Evolutionary conservation across 2,888 invertebrate genomes (phyloP), one percentile per base, ranked within the genome.

Genomic region (Acleris emargana): DNA sequence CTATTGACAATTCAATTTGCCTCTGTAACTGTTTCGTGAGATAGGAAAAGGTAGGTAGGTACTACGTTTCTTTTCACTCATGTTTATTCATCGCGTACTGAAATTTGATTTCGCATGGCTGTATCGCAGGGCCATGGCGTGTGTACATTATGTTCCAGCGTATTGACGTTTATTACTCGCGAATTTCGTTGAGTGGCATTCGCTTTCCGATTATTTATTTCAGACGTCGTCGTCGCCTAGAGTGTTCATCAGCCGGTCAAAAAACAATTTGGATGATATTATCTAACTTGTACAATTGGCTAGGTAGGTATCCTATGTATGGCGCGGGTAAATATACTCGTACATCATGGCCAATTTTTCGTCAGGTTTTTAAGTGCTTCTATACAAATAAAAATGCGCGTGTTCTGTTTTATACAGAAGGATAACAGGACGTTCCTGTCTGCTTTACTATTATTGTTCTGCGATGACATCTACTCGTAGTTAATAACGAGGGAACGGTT

Each of bases 401-500:
- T 13, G 1, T 11, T 38, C 4, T 13, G 4, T 38, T 1, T 13
- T 13, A 38, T 38, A 32, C 32, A 32, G 32, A 49, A 18, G 20
- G 9, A 7, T 47, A 17, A 49, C 11, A 17, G 3, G 2, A 9
- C 49, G 2, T 9, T 9, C 5, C 5, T 7, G 11, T 20, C 49
- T 38, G 13, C 38, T 38, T 38, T 13, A 38, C 38, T 38, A 38
- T 38, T 38, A 38, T 38, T 38, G 13, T 22, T 43, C 22, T 60
- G 61, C 62, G 51, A 43, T 25, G 43, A 61, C 17, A 17, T 28
- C 43, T 49, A 16, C 42, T 53, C 47, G 64, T 72, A 73, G 74
- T 72, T 82, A 80, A 79, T 83, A 83, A 84, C 80, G 80, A 77
- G 76, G 78, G 78, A 76, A 77, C 80, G 77, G 79, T 83, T 82